Evolutionary conservation across 2,113 vertebrate genomes (phyloP).

Genomic region (Micromys minutus): DNA sequence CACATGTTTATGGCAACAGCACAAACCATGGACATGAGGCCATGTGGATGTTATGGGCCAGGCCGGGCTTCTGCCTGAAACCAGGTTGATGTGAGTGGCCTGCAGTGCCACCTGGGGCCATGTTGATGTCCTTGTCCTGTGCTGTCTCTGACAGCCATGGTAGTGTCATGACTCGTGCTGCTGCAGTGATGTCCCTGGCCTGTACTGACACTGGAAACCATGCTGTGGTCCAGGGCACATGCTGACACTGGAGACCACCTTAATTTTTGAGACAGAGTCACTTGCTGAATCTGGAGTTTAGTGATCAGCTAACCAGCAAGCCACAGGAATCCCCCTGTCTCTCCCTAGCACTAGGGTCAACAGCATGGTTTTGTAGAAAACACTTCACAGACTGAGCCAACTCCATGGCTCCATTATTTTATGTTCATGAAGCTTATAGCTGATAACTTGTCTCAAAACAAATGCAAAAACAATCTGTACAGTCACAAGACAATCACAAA

Average conservation of each 20-base stretch:
- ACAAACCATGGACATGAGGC: background rate
- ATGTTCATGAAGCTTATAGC: background rate
- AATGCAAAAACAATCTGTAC: background rate
- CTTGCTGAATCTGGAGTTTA: background rate
- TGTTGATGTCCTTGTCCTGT: background rate
- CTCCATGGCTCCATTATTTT: background rate
- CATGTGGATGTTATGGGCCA: background rate
- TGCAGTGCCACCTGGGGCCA: background rate
- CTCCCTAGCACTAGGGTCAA: background rate
- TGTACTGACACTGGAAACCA: background rate
- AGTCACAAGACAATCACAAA: background rate
- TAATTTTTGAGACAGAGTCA: background rate
- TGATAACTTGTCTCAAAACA: conserved; percentile 49
- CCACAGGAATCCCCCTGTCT: background rate
- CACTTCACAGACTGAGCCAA: background rate
- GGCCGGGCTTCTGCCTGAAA: background rate
- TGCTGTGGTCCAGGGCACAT: background rate
- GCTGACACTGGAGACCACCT: background rate
- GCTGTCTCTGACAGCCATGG: background rate
- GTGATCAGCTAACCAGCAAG: background rate
- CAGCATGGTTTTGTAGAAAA: background rate
- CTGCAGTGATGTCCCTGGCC: background rate
- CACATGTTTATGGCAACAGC: background rate
- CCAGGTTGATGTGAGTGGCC: background rate
- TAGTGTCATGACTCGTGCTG: background rate